A percentile compares a stretch with the other conserved stretches of the same genome.
Evolutionary conservation across 1,140 invertebrate genomes (phyloP).

Genomic region (Leptinotarsa lineolata): DNA sequence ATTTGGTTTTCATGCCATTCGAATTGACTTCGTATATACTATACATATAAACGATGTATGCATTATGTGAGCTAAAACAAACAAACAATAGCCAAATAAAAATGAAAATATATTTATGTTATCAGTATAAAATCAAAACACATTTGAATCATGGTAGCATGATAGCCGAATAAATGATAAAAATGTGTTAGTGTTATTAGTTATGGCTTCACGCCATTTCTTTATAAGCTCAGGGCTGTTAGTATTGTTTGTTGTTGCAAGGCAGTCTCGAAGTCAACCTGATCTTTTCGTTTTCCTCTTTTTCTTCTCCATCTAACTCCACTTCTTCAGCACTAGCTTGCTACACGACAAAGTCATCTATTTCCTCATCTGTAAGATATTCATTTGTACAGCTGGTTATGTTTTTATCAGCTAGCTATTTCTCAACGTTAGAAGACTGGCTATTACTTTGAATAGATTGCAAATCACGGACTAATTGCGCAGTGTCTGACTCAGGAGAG

Average conservation of each 20-base stretch:
- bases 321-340: conserved; percentile 2
- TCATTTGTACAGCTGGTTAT: conserved; percentile 12
- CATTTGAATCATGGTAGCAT: too few relatives aligned
- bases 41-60: too few relatives aligned
- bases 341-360: not conserved
- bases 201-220: conserved; percentile 2
- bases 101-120: too few relatives aligned
- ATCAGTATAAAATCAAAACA: too few relatives aligned
- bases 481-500: not conserved
- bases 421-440: not conserved
- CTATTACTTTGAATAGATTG: not conserved
- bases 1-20: too few relatives aligned
- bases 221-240: not conserved
- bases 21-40: too few relatives aligned
- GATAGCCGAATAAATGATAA: too few relatives aligned
- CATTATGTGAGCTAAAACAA: too few relatives aligned
- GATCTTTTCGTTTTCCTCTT: not conserved
- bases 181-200: too few relatives aligned
- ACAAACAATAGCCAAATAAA: too few relatives aligned
- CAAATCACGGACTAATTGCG: not conserved
- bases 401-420: not conserved
- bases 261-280: conserved; percentile 3
- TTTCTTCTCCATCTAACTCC: not conserved
- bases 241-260: not conserved
- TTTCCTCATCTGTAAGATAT: not conserved